These are phyloP conservation scores for Lithophane leautieri DNA, from an alignment of 2,888 invertebrate species.

Conservation along the genomic window DNA sequence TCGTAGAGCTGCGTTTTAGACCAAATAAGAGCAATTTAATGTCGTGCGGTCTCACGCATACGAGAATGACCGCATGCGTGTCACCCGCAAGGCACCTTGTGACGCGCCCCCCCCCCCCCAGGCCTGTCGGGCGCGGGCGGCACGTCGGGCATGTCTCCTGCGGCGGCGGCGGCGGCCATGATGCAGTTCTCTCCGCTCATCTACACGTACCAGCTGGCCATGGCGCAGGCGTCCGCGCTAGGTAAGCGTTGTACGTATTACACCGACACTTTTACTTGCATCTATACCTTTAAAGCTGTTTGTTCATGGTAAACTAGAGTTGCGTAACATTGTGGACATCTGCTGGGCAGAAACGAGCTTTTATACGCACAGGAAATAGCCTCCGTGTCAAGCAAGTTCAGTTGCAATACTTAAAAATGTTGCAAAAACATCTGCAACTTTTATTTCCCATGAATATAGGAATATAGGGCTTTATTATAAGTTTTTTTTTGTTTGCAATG, in stretches of 20 bases:
- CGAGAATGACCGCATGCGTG: too few species aligned
- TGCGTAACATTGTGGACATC: neutral
- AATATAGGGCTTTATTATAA: neutral
- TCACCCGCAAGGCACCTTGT: too few species aligned
- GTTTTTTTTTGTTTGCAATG: neutral
- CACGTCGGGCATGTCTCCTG: conserved; percentile 89
- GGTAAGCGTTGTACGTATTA: conserved; percentile 87
- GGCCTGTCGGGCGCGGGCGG: conserved; percentile 89
- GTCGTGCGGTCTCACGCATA: too few species aligned
- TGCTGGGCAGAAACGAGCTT: neutral
- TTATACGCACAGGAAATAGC: neutral
- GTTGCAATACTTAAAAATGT: neutral
- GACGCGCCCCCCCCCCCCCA: too few species aligned
- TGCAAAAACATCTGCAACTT: neutral
- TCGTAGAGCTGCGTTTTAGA: too few species aligned
- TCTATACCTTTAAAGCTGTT: neutral
- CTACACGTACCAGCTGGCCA: conserved; percentile 97
- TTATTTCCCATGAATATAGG: neutral
- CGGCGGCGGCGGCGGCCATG: conserved; percentile 96
- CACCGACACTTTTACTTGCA: conserved; percentile 33
- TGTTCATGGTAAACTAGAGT: neutral
- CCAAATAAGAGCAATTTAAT: too few species aligned
- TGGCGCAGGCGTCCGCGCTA: conserved; percentile 93
- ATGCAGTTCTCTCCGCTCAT: conserved; percentile 96
- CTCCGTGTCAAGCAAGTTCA: neutral